These are phyloP conservation scores for Globodera rostochiensis DNA, from an alignment of 1,140 invertebrate genomes.

Conservation along the genomic window DNA sequence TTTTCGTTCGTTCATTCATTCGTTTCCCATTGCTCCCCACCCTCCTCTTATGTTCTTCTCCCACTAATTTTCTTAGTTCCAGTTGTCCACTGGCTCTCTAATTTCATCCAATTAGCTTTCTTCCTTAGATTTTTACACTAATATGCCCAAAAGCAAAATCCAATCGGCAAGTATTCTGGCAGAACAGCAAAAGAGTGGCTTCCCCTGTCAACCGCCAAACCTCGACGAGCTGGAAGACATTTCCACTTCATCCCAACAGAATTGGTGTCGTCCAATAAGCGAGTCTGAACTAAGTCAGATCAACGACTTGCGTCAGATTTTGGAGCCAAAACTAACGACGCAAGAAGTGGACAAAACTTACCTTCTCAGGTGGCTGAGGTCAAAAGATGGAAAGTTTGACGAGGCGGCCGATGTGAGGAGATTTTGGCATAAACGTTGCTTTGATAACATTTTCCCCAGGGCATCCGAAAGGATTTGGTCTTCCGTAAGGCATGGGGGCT, in stretches of 20 bases:
- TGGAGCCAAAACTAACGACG: slow-evolving; percentile 8
- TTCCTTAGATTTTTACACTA: background rate
- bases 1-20: slow-evolving; percentile 3
- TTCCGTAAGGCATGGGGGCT: slow-evolving; percentile 64
- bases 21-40: background rate
- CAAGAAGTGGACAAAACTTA: slow-evolving; percentile 52
- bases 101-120: background rate
- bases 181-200: slow-evolving; percentile 15
- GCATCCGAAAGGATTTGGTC: slow-evolving; percentile 59
- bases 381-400: slow-evolving; percentile 62
- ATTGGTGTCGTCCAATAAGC: slow-evolving; percentile 19
- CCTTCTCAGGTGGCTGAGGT: slow-evolving; percentile 61
- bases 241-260: background rate
- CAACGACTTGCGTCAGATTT: slow-evolving; percentile 18
- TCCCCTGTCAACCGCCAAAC: background rate
- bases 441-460: slow-evolving; percentile 8
- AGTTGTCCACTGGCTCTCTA: background rate
- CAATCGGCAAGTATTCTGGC: slow-evolving; percentile 27
- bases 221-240: background rate
- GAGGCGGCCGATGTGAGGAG: slow-evolving; percentile 57
- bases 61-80: background rate
- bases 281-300: slow-evolving; percentile 19
- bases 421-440: background rate
- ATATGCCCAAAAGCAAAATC: slow-evolving; percentile 30
- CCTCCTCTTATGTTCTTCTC: background rate